A percentile compares a stretch with the other conserved stretches of the same genome.
Evolutionary conservation across 2,797 vertebrate species (phyloP).

Genomic region (Dendrocincla fuliginosa): DNA sequence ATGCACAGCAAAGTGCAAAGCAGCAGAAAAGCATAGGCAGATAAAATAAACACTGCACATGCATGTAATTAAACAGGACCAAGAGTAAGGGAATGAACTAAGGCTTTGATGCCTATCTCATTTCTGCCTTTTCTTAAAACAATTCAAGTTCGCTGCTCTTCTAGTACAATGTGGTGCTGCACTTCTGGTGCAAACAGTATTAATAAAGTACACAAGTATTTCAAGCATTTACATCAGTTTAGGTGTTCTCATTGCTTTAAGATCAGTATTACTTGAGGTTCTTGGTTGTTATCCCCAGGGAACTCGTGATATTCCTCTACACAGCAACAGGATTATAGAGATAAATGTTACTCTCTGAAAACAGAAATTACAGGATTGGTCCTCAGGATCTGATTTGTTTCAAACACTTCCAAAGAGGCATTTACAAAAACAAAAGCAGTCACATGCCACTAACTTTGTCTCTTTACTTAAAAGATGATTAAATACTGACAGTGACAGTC

Average conservation of each 20-base stretch:
- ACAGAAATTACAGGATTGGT: neutral
- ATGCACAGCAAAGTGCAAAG: neutral
- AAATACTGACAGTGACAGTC: neutral
- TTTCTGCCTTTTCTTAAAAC: neutral
- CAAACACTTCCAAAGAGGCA: neutral
- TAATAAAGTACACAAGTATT: neutral
- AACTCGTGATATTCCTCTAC: neutral
- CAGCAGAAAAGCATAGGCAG: neutral
- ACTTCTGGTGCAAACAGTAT: neutral
- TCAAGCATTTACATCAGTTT: neutral
- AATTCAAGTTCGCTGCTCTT: neutral
- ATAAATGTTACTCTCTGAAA: neutral
- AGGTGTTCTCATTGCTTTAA: neutral
- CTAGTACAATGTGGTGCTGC: no score
- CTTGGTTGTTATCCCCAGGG: neutral
- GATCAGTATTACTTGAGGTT: neutral
- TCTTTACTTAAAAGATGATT: neutral
- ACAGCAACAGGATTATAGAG: neutral
- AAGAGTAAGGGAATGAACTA: neutral
- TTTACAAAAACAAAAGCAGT: neutral
- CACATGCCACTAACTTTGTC: neutral
- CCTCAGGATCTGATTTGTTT: neutral
- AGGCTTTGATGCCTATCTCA: neutral
- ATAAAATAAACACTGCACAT: neutral
- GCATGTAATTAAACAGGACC: neutral